A percentile compares a stretch with the other conserved stretches of the same genome.
Evolutionary conservation across 2,888 invertebrate species (phyloP).

Genomic region (Drosophila rellima): DNA sequence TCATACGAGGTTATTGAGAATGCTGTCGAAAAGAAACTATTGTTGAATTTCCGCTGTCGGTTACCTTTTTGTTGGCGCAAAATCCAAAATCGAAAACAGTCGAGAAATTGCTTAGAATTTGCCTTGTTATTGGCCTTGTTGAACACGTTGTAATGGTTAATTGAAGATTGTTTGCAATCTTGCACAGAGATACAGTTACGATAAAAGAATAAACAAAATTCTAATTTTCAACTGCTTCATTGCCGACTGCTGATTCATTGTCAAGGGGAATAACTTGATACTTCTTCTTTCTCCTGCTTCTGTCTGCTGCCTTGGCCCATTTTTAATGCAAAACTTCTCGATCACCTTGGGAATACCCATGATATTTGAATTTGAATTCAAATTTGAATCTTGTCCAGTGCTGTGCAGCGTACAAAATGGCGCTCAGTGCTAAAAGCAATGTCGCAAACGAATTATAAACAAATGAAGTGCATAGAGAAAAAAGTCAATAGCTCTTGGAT

Average conservation of each 20-base stretch:
- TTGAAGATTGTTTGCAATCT: slow-evolving; percentile 70
- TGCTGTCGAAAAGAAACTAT: slow-evolving; percentile 53
- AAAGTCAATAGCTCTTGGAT: not conserved
- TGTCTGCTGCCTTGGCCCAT: slow-evolving; percentile 35
- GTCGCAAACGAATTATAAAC: slow-evolving; percentile 1
- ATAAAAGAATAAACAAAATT: slow-evolving; percentile 40
- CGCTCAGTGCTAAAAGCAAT: slow-evolving; percentile 25
- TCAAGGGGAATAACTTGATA: slow-evolving; percentile 27
- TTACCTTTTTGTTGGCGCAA: slow-evolving; percentile 67
- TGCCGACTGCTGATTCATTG: slow-evolving; percentile 31
- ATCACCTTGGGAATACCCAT: slow-evolving; percentile 1
- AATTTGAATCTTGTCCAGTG: slow-evolving; percentile 37
- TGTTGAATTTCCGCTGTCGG: slow-evolving; percentile 48
- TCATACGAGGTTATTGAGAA: slow-evolving; percentile 6
- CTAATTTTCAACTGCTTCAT: slow-evolving; percentile 37
- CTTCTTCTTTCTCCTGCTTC: not conserved
- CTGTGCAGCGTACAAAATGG: slow-evolving; percentile 11
- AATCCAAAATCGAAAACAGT: slow-evolving; percentile 33
- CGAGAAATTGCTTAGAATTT: slow-evolving; percentile 57
- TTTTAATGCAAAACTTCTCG: slow-evolving; percentile 16
- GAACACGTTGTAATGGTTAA: slow-evolving; percentile 65
- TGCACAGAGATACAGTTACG: slow-evolving; percentile 32
- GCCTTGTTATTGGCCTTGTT: slow-evolving; percentile 61
- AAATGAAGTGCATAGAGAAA: not conserved
- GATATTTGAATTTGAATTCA: not conserved